Percentiles rank a stretch among this genome's conserved stretches.
These are phyloP conservation scores for Tauraco hartlaubi DNA, from an alignment of 2,797 vertebrate genomes.

Conservation along the genomic window DNA sequence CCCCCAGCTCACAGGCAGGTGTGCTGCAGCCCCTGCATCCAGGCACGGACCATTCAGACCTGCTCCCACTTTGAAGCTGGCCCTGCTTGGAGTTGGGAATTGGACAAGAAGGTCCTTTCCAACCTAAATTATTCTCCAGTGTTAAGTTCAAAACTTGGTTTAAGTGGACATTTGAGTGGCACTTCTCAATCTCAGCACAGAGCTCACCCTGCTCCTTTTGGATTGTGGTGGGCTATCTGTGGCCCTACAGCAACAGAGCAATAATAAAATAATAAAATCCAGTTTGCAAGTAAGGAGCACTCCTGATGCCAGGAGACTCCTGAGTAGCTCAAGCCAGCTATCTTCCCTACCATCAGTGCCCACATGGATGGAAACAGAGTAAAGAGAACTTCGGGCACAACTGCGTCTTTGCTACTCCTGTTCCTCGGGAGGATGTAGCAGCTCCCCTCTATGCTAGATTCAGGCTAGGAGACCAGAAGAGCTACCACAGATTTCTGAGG, in stretches of 20 bases:
- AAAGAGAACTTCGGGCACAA: background rate
- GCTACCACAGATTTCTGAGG: background rate
- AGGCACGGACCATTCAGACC: background rate
- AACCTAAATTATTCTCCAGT: background rate
- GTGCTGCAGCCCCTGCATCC: background rate
- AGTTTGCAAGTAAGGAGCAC: background rate
- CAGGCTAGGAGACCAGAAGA: background rate
- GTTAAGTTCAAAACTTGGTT: background rate
- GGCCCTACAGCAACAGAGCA: background rate
- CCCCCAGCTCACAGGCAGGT: accelerated
- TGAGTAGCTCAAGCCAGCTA: background rate
- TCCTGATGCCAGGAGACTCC: background rate
- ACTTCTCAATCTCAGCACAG: background rate
- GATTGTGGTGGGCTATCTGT: accelerated
- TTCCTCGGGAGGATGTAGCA: background rate
- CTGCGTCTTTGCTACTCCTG: background rate
- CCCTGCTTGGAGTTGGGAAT: background rate
- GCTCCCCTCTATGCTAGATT: background rate
- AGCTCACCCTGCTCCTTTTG: background rate
- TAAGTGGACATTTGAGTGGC: background rate
- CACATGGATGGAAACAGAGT: background rate
- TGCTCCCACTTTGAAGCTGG: background rate
- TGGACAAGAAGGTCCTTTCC: background rate
- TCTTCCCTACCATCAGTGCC: background rate
- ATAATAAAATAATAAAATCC: background rate